Percentiles rank a stretch among this genome's conserved stretches.
These are phyloP conservation scores for Coturnix japonica DNA, from an alignment of 2,113 vertebrate genomes.

Conservation along the genomic window DNA sequence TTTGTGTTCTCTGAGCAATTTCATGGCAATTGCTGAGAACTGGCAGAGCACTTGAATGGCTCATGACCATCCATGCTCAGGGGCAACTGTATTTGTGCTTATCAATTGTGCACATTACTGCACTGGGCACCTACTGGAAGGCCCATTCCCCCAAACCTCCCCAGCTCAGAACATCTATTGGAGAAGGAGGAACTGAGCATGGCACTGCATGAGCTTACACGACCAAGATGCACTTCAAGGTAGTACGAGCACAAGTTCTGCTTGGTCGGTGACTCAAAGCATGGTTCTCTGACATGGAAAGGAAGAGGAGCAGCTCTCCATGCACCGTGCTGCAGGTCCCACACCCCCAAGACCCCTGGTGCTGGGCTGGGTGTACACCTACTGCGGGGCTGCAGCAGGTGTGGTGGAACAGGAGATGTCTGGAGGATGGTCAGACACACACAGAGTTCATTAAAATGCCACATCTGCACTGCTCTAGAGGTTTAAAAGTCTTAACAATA, in stretches of 20 bases:
- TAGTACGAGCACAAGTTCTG: not conserved
- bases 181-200: not conserved
- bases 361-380: not conserved
- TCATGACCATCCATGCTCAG: not conserved
- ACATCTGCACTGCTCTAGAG: slow-evolving; percentile 48
- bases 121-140: rapidly evolving
- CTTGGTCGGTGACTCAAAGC: not conserved
- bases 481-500: slow-evolving; percentile 64
- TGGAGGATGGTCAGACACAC: slow-evolving; percentile 23
- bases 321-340: rapidly evolving
- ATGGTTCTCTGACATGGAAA: not conserved
- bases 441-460: slow-evolving; percentile 23
- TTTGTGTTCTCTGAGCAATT: not conserved
- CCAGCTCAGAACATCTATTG: not conserved
- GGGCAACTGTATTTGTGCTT: not conserved
- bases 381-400: slow-evolving; percentile 27
- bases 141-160: not conserved
- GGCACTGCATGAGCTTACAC: not conserved
- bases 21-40: not conserved
- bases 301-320: not conserved
- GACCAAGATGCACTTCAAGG: not conserved
- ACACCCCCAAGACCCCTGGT: not conserved
- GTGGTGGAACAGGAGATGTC: slow-evolving; percentile 54
- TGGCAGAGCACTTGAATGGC: not conserved
- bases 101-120: not conserved